Evolutionary conservation across 2,797 vertebrate genomes (phyloP).

Genomic region (Leucoraja ocellata): DNA sequence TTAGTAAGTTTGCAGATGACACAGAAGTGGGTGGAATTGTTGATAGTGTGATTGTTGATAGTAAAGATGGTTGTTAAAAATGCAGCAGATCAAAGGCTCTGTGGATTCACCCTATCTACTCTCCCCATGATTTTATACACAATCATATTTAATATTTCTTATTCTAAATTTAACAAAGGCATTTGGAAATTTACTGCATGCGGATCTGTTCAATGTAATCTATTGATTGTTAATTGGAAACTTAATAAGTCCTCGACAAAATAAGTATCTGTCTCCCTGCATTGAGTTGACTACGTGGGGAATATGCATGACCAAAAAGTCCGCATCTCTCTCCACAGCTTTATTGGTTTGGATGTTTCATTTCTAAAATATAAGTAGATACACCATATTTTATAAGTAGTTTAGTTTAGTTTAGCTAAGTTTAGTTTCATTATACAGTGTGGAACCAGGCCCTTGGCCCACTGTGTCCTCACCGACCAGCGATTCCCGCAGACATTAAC

Average conservation of each 20-base stretch:
- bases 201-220: background rate
- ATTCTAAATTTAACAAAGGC: background rate
- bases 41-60: too few relatives aligned
- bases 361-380: background rate
- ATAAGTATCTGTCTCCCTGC: background rate
- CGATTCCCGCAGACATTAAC: too few relatives aligned
- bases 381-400: background rate
- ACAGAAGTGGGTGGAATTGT: too few relatives aligned
- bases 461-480: too few relatives aligned
- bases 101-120: too few relatives aligned
- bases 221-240: background rate
- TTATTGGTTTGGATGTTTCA: background rate
- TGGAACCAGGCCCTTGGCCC: too few relatives aligned
- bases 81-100: too few relatives aligned
- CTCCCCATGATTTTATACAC: too few relatives aligned
- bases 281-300: background rate
- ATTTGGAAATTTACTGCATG: background rate
- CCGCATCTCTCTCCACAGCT: background rate
- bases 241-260: background rate
- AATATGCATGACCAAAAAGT: background rate
- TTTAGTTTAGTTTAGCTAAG: background rate
- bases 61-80: too few relatives aligned
- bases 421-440: too few relatives aligned
- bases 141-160: background rate
- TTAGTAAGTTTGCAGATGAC: too few relatives aligned